These are phyloP conservation scores for Solea solea DNA, from an alignment of 2,113 vertebrate genomes.

Conservation along the genomic window DNA sequence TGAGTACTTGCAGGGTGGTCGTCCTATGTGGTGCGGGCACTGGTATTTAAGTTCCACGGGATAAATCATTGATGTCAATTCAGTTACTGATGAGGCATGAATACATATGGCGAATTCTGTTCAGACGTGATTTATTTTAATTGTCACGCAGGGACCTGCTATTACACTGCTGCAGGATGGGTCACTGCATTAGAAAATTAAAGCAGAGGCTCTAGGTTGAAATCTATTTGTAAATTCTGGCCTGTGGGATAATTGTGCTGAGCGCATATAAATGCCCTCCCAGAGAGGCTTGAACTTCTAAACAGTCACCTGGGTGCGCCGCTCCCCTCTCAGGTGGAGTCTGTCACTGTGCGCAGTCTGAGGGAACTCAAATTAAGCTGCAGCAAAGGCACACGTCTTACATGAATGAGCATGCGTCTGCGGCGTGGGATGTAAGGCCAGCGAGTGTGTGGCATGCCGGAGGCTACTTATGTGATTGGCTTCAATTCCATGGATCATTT, in stretches of 20 bases:
- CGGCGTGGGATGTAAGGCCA: slow-evolving; percentile 45
- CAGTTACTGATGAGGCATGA: slow-evolving; percentile 92
- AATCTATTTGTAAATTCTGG: slow-evolving; percentile 88
- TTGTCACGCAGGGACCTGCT: slow-evolving; percentile 90
- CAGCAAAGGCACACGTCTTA: slow-evolving; percentile 52
- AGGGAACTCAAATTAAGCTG: slow-evolving; percentile 65
- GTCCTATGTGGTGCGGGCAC: slow-evolving; percentile 48
- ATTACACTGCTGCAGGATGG: slow-evolving; percentile 87
- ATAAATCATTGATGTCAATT: slow-evolving; percentile 88
- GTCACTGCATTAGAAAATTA: slow-evolving; percentile 93
- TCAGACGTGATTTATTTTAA: slow-evolving; percentile 93
- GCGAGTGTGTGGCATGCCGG: slow-evolving; percentile 47
- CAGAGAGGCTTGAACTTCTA: slow-evolving; percentile 42
- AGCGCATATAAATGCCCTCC: slow-evolving; percentile 64
- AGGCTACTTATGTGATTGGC: slow-evolving; percentile 65
- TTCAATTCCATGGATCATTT: slow-evolving; percentile 71
- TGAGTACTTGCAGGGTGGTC: slow-evolving; percentile 33
- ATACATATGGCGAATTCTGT: slow-evolving; percentile 86
- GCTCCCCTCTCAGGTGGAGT: slow-evolving; percentile 25
- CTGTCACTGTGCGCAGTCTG: slow-evolving; percentile 51
- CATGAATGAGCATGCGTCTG: slow-evolving; percentile 61
- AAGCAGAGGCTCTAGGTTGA: slow-evolving; percentile 86
- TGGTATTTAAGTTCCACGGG: slow-evolving; percentile 81
- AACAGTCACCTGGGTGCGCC: slow-evolving; percentile 66
- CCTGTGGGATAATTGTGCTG: slow-evolving; percentile 80